These are phyloP conservation scores for Dicyrtoma fusca DNA, from an alignment of 2,888 invertebrate genomes.

Conservation along the genomic window DNA sequence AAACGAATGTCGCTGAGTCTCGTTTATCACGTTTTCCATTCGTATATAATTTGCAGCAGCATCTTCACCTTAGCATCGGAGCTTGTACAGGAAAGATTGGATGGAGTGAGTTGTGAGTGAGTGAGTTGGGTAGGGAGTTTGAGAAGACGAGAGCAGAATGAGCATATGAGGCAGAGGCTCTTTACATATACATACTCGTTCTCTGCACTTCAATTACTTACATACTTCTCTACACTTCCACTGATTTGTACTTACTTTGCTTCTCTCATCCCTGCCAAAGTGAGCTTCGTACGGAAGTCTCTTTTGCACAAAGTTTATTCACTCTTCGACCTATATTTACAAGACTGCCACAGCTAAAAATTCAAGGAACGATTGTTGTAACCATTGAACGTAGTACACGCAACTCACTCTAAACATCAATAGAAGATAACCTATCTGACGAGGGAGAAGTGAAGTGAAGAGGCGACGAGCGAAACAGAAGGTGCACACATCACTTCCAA, in stretches of 20 bases:
- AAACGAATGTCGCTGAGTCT: slow-evolving; percentile 34
- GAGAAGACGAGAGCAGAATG: slow-evolving; percentile 35
- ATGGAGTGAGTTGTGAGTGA: too few species aligned
- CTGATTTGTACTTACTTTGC: background rate
- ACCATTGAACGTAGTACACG: slow-evolving; percentile 13
- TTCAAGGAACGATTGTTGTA: slow-evolving; percentile 7
- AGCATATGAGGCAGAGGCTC: background rate
- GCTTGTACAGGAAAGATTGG: too few species aligned
- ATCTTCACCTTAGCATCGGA: too few species aligned
- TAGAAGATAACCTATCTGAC: background rate
- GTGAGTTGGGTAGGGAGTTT: too few species aligned
- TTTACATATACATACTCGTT: background rate
- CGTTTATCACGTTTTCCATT: slow-evolving; percentile 44
- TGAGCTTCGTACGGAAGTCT: slow-evolving; percentile 54
- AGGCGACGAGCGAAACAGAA: background rate
- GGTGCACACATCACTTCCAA: slow-evolving; percentile 4
- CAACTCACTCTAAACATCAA: slow-evolving; percentile 9
- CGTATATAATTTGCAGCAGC: too few species aligned
- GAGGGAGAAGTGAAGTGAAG: background rate
- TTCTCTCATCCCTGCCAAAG: slow-evolving; percentile 8
- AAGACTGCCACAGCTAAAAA: background rate
- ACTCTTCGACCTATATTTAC: slow-evolving; percentile 56
- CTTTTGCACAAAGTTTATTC: slow-evolving; percentile 57
- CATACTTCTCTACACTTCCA: background rate
- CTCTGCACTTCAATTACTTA: slow-evolving; percentile 6